Evolutionary conservation across 2,113 vertebrate species (phyloP).

Genomic region (Ctenodactylus gundi): DNA sequence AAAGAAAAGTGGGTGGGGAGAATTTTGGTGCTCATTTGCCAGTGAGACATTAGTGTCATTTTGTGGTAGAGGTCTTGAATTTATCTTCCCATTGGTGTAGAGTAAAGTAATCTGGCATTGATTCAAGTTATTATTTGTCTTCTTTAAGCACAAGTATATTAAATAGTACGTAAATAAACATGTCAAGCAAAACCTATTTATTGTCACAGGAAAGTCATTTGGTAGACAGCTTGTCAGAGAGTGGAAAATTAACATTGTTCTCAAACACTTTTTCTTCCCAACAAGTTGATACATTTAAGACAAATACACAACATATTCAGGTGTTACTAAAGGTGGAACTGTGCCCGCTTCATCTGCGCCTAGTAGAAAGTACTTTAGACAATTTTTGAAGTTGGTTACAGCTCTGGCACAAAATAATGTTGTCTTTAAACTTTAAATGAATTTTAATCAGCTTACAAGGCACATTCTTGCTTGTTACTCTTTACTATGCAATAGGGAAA

Average conservation of each 20-base stretch:
- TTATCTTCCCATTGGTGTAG: slow-evolving; percentile 49
- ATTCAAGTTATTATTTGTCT: slow-evolving; percentile 68
- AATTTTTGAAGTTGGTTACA: not conserved
- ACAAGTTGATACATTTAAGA: slow-evolving; percentile 42
- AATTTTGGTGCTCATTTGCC: slow-evolving; percentile 18
- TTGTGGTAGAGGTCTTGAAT: slow-evolving; percentile 40
- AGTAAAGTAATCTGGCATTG: slow-evolving; percentile 69
- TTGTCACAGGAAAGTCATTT: slow-evolving; percentile 64
- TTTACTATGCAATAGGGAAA: not conserved
- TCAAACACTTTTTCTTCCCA: slow-evolving; percentile 44
- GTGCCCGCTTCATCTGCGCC: slow-evolving; percentile 14
- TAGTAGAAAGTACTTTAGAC: slow-evolving; percentile 46
- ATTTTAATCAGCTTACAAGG: not conserved
- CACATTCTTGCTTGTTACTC: not conserved
- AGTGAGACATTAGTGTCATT: slow-evolving; percentile 29
- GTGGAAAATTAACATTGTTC: slow-evolving; percentile 58
- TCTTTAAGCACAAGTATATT: slow-evolving; percentile 69
- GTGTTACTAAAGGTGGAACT: slow-evolving; percentile 55
- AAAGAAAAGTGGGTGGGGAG: not conserved
- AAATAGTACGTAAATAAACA: slow-evolving; percentile 74
- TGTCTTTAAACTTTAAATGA: slow-evolving; percentile 9
- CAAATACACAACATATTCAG: slow-evolving; percentile 53
- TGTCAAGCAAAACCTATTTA: slow-evolving; percentile 62
- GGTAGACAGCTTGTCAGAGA: slow-evolving; percentile 55
- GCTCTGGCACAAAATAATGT: not conserved